A percentile compares a stretch with the other conserved stretches of the same genome.
Evolutionary conservation across 92 coral and sea anemone genomes (phyloP).

Genomic region (Galaxea fascicularis): DNA sequence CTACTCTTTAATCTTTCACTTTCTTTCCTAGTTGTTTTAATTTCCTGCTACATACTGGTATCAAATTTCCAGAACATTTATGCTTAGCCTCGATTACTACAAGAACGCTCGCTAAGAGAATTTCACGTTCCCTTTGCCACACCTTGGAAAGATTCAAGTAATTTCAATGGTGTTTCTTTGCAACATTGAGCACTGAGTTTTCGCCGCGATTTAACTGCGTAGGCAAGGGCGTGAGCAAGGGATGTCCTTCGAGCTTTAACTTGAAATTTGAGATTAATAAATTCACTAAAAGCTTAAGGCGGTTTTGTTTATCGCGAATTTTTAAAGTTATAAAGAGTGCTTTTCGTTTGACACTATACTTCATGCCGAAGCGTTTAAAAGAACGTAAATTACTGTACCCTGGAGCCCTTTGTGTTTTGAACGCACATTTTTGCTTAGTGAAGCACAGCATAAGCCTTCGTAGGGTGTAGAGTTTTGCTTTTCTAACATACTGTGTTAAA

Average conservation of each 20-base stretch:
- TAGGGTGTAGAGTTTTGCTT: conserved; percentile 27
- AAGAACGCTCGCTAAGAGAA: neutral
- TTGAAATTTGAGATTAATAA: conserved; percentile 24
- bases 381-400: conserved; percentile 27
- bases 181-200: conserved; percentile 32
- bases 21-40: neutral
- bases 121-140: conserved; percentile 25
- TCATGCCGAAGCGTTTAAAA: conserved; percentile 12
- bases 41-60: neutral
- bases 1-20: neutral
- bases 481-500: neutral
- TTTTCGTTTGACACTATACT: neutral
- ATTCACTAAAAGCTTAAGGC: neutral
- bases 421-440: conserved; percentile 27
- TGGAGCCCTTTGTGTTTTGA: neutral
- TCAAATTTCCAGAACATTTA: conserved; percentile 35
- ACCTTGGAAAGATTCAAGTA: conserved; percentile 31
- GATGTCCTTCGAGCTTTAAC: neutral
- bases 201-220: neutral
- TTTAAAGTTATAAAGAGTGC: neutral
- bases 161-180: conserved; percentile 33
- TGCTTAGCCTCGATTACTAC: neutral
- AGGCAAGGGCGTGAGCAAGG: neutral
- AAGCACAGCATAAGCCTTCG: conserved; percentile 13
- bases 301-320: neutral